Percentiles rank a stretch among this genome's conserved stretches.
Conservation (phyloP, 2,888 invertebrate genomes). For the Meiosimyza platycephala region DNA sequence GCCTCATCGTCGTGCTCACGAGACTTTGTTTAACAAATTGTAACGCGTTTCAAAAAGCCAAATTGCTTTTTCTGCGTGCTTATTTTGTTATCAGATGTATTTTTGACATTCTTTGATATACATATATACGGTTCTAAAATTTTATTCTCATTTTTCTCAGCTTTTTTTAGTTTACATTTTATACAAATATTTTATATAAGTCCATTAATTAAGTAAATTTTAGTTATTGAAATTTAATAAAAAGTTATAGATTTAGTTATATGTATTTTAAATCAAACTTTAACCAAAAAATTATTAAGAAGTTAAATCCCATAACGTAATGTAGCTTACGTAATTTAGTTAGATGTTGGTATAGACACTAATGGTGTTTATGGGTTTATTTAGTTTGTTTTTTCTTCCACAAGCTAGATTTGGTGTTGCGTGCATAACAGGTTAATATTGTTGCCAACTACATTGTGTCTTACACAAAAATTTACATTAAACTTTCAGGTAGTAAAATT, state of each 20-base stretch:
- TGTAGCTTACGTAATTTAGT: no score
- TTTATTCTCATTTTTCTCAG: neutral
- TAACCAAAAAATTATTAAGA: no score
- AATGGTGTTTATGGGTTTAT: neutral
- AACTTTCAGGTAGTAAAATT: no score
- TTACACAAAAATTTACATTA: no score
- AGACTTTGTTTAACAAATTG: neutral
- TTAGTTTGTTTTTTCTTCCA: neutral
- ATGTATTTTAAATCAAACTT: no score
- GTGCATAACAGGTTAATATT: neutral
- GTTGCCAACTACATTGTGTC: neutral
- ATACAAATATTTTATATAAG: neutral
- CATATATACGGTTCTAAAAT: neutral
- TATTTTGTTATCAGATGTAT: slow-evolving; percentile 3
- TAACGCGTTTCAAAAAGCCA: neutral
- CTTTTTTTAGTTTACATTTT: no score
- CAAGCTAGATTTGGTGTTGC: neutral
- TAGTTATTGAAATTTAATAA: neutral
- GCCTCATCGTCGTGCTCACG: neutral
- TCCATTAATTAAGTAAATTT: neutral
- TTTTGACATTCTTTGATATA: neutral
- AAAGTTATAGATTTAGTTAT: no score
- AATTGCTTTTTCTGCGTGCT: neutral
- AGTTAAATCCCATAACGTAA: no score
- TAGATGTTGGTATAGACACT: no score